A percentile compares a stretch with the other conserved stretches of the same genome.
Conservation (phyloP, 2,888 invertebrate genomes). For the Bellardia pandia region DNA sequence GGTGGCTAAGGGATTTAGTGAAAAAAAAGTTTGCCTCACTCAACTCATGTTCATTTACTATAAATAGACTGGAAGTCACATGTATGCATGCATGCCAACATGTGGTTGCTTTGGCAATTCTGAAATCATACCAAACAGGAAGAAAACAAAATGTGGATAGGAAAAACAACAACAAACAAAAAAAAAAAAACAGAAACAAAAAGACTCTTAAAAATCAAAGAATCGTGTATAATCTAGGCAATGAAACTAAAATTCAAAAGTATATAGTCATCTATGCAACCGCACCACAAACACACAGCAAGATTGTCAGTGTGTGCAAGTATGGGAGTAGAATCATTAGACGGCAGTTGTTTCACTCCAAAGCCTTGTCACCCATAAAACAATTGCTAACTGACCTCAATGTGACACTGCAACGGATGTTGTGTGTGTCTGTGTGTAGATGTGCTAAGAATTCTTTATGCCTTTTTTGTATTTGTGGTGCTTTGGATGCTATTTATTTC, state of each 20-base stretch:
- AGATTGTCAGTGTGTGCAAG: background rate
- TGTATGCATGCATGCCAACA: slow-evolving; percentile 65
- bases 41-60: slow-evolving; percentile 39
- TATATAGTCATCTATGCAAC: slow-evolving; percentile 36
- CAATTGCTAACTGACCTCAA: slow-evolving; percentile 80
- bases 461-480: slow-evolving; percentile 18
- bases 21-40: slow-evolving; percentile 1
- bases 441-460: slow-evolving; percentile 41
- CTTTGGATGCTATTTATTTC: slow-evolving; percentile 50
- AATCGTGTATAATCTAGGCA: slow-evolving; percentile 68
- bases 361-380: slow-evolving; percentile 79
- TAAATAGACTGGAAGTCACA: slow-evolving; percentile 50
- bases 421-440: slow-evolving; percentile 1
- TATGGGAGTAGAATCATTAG: slow-evolving; percentile 48
- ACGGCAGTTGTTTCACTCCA: slow-evolving; percentile 65
- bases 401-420: slow-evolving; percentile 75
- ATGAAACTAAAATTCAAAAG: slow-evolving; percentile 62
- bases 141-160: slow-evolving; percentile 59
- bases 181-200: slow-evolving; percentile 33
- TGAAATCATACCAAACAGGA: slow-evolving; percentile 61
- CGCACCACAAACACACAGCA: slow-evolving; percentile 53
- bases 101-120: slow-evolving; percentile 71
- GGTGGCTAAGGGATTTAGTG: slow-evolving; percentile 8
- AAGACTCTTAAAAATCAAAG: slow-evolving; percentile 62
- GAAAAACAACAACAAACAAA: background rate